Evolutionary conservation across 2,797 vertebrate species (phyloP), one percentile per base, ranked within the genome.

Genomic region (Hippopotamyrus pictus): DNA sequence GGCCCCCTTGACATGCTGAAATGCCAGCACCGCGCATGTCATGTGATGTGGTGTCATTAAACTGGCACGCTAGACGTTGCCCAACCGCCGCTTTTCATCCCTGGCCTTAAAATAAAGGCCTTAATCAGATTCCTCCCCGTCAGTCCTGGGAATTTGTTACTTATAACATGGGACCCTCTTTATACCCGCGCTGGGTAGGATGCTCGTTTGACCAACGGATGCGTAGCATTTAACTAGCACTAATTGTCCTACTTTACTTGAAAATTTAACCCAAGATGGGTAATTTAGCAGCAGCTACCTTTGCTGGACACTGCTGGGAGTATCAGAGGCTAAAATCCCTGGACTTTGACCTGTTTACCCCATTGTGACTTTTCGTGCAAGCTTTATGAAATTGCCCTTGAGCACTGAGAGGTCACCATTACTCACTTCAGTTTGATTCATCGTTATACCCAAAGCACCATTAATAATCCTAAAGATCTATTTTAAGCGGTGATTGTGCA

Each of bases 391-490:
- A 76, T 41, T 14, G 33, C 33, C 69, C 69, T 76, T 41, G 33
- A 37, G 29, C 69, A 37, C 33, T 41, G 69, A 76, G 17, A 76
- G 69, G 69, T 76, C 69, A 41, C 33, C 69, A 76, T 76, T 41
- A 76, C 33, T 41, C 69, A 76, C 69, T 76, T 76, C 69, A 76
- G 69, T 76, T 76, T 76, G 29, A 76, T 76, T 76, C 69, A 76
- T 76, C 33, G 11, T 76, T 76, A 76, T 76, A 41, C 33, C 37
- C 69, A 41, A 76, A 76, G 69, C 69, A 76, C 33, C 33, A 76
- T 41, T 76, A 76, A 76, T 76, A 76, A 76, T 2, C 33, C 14
- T 76, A 76, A 41, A 76, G 33, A 29, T 25, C 3, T 69, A 69
- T 69, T 69, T 69, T 69, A 76, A 76, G 33, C 17, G 2, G 2